phyloP scores from a whole-genome alignment of 2,888 invertebrate genomes.

The Metellina segmentata region DNA sequence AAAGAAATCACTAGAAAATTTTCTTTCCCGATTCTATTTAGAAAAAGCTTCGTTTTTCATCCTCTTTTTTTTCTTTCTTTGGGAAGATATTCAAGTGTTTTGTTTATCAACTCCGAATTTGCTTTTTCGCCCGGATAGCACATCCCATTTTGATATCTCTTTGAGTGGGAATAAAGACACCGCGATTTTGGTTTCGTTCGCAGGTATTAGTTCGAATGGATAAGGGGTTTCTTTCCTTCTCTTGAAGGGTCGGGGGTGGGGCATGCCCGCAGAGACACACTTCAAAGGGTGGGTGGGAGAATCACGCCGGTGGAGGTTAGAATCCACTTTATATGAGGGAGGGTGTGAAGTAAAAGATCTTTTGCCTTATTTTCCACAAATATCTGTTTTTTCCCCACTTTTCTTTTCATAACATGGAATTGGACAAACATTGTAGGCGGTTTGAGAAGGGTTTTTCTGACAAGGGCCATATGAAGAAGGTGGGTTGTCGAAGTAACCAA shows the following conservation, averaged over 20 bases:
- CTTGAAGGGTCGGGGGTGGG: too few relatives aligned
- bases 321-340: not conserved
- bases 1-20: not conserved
- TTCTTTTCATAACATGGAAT: not conserved
- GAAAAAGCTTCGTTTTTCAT: not conserved
- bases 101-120: constrained; percentile 16
- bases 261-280: too few relatives aligned
- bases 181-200: not conserved
- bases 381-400: not conserved
- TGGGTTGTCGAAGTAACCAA: not conserved
- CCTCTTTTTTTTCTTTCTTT: not conserved
- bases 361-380: not conserved
- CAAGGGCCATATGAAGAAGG: not conserved
- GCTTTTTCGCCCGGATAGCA: not conserved
- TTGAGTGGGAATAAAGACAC: not conserved
- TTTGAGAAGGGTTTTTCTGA: not conserved
- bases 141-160: not conserved
- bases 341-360: not conserved
- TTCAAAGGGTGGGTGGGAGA: not conserved
- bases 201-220: not conserved
- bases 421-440: not conserved
- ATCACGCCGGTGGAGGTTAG: not conserved
- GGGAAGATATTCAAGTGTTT: constrained; percentile 30
- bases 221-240: not conserved
- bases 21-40: constrained; percentile 11